A percentile compares a stretch with the other conserved stretches of the same genome.
Evolutionary conservation across 2,797 vertebrate species (phyloP).

Genomic region (Austrolebias charrua): DNA sequence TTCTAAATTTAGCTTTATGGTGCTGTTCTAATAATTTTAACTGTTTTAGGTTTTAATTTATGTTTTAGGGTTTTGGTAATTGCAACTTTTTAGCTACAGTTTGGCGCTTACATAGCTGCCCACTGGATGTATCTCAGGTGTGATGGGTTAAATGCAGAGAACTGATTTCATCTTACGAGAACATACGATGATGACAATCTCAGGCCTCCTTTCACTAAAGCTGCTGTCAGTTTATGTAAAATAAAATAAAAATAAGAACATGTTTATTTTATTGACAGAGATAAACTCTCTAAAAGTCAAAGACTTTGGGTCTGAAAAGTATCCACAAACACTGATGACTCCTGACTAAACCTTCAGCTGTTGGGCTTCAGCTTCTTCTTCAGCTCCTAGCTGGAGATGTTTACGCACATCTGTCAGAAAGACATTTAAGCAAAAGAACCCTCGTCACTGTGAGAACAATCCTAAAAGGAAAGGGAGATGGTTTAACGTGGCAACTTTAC

Average conservation of each 20-base stretch:
- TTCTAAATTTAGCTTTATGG: too few relatives aligned
- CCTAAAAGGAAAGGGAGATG: slow-evolving; percentile 21
- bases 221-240: slow-evolving; percentile 15
- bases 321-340: not conserved
- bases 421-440: slow-evolving; percentile 14
- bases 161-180: too few relatives aligned
- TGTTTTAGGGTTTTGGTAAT: too few relatives aligned
- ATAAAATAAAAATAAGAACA: slow-evolving; percentile 38
- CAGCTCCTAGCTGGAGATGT: not conserved
- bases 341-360: not conserved
- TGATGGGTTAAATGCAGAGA: too few relatives aligned
- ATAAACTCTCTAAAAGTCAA: not conserved
- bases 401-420: not conserved
- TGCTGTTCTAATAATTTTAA: too few relatives aligned
- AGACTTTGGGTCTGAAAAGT: not conserved
- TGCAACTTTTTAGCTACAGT: too few relatives aligned
- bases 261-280: slow-evolving; percentile 29
- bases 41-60: too few relatives aligned
- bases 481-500: slow-evolving; percentile 68
- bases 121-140: too few relatives aligned
- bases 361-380: too few relatives aligned
- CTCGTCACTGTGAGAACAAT: slow-evolving; percentile 33
- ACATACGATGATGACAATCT: too few relatives aligned
- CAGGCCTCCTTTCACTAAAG: not conserved
- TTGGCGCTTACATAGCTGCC: too few relatives aligned